Evolutionary conservation across 2,797 vertebrate genomes (phyloP), one percentile per base, ranked within the genome.

Genomic region (Nasua narica): DNA sequence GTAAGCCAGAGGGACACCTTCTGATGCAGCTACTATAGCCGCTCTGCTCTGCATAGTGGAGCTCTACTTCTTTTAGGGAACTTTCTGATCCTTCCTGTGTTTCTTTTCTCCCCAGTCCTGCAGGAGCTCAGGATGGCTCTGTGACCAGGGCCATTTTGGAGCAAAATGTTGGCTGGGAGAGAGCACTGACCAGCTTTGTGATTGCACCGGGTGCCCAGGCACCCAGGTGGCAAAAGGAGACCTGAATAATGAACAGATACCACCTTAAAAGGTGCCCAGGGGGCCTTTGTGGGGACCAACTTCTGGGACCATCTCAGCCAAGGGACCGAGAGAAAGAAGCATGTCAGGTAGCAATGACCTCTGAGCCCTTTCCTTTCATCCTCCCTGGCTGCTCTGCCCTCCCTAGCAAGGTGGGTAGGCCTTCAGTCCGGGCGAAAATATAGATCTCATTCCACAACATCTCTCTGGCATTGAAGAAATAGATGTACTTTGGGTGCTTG

Each of bases 211-310:
- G 50, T 0, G 98, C 96, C 0, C n/a, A n/a, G 98, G 98, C 2
- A 98, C 98, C 0, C 95, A 98, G 77, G 90, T 98, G 7, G 94
- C 98, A 60, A 95, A 93, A 74, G 98, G 95, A 0, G 98, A 98
- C 77, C 94, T 96, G 92, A 98, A 98, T 0, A 85, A 98, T 2
- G 54, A 94, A 58, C 98, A 88, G 97, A 98, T 60, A 29, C 14
- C 0, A 96, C 95, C 4, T 87, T 98, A 84, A 74, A 15, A 0
- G 98, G 97, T 0, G 96, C 95, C 27, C 97, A 98, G 0, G 95
- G 97, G 18, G 95, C 97, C 58, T 99, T 98, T 40, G 3, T 98
- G 14, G 97, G 98, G 62, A 98, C 98, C 90, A 97, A 95, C 90
- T 98, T 97, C 94, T 98, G 97, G 98, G 97, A 98, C 0, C 84